A percentile compares a stretch with the other conserved stretches of the same genome.
phyloP scores from a whole-genome alignment of 1,140 invertebrate genomes.

The Anastrepha ludens region DNA sequence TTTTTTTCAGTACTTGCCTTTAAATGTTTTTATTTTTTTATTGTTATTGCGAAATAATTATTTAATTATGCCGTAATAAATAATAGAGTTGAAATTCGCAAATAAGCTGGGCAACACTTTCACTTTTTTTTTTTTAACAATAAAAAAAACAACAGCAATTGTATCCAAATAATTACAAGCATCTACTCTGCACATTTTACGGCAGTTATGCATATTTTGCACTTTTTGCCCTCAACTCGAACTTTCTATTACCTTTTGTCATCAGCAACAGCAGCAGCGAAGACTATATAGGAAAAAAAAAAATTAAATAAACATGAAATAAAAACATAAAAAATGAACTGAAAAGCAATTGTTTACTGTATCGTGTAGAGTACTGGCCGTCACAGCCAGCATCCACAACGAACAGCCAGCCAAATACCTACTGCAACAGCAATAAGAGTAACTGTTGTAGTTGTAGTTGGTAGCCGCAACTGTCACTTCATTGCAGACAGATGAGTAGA shows the following conservation, averaged over 20 bases:
- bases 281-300: neutral
- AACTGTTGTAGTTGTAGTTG: neutral
- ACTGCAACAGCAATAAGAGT: constrained; percentile 22
- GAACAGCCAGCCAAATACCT: too few relatives aligned
- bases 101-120: constrained; percentile 28
- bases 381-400: too few relatives aligned
- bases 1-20: neutral
- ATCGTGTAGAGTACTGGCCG: neutral
- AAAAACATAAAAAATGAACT: neutral
- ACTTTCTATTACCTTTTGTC: neutral
- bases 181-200: neutral
- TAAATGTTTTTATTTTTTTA: neutral
- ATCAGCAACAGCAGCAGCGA: neutral
- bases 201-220: neutral
- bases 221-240: neutral
- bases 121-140: constrained; percentile 35
- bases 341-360: neutral
- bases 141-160: neutral
- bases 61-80: neutral
- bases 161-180: neutral
- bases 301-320: constrained; percentile 6
- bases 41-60: constrained; percentile 33
- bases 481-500: constrained; percentile 7
- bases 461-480: constrained; percentile 35
- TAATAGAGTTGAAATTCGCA: neutral